Evolutionary conservation across 2,113 vertebrate genomes (phyloP), one percentile per base, ranked within the genome.

Genomic region (Elephas maximus): DNA sequence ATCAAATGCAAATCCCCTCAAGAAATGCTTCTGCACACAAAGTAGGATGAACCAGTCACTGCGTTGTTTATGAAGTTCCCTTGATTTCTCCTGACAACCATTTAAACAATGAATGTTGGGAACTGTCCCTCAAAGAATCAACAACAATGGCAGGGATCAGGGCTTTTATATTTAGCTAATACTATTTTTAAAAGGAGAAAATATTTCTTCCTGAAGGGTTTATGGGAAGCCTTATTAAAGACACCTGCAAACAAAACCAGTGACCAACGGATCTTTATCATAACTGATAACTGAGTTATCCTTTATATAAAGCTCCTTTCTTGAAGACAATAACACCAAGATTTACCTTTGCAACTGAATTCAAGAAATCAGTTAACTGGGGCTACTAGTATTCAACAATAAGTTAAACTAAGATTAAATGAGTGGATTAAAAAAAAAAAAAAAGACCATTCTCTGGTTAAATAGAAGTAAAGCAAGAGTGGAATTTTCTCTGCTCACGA

Each of bases 41-140:
- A 99, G 98, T 99, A 98, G 99, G 99, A 99, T 98, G 99, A 99
- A 99, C 99, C 99, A 98, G 99, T 99, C 98, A 99, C 97, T 96
- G 98, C 99, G 99, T 98, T 99, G 99, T 99, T 99, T 99, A 99
- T 99, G 96, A 99, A 99, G 99, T 99, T 99, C 99, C 99, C 99
- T 99, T 99, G 99, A 99, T 99, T 99, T 99, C 98, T 99, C 98
- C 98, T 99, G 99, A 99, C 99, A 99, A 99, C 99, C 99, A 99
- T 99, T 99, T 99, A 99, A 99, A 99, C 99, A 99, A 99, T 99
- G 99, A 99, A 99, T 99, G 99, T 99, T 99, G 99, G 99, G 99
- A 99, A 99, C 99, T 98, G 99, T 99, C 99, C 98, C 99, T 99
- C 98, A 98, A 97, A 99, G 98, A 99, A 99, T 98, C 98, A 98